These are phyloP conservation scores for Drosophila birchii DNA, from an alignment of 2,888 invertebrate genomes.

Conservation along the genomic window DNA sequence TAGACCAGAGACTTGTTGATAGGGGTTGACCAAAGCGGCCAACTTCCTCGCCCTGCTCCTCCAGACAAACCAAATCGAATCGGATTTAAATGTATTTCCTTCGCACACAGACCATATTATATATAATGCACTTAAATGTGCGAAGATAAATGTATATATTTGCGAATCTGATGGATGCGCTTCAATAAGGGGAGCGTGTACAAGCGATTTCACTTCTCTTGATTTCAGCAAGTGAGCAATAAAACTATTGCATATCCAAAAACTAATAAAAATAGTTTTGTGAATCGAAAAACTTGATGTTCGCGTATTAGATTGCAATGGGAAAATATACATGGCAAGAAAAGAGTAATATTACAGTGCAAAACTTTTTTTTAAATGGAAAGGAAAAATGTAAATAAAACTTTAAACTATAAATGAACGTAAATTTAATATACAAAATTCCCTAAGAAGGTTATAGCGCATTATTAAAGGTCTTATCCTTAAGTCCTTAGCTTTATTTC, in stretches of 20 bases:
- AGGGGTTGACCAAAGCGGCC: conserved; percentile 60
- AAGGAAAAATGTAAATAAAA: not conserved
- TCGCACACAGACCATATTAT: conserved; percentile 26
- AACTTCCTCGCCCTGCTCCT: conserved; percentile 8
- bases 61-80: conserved; percentile 62
- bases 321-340: conserved; percentile 3
- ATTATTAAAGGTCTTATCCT: not conserved
- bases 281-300: conserved; percentile 64
- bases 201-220: conserved; percentile 66
- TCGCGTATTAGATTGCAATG: not conserved
- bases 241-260: conserved; percentile 31
- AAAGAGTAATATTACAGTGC: not conserved
- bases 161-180: conserved; percentile 58
- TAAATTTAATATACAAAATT: not conserved
- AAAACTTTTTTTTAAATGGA: no score
- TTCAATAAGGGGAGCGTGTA: conserved; percentile 51
- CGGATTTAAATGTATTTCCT: conserved; percentile 65
- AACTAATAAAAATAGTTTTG: conserved; percentile 60
- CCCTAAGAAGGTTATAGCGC: not conserved
- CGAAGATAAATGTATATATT: conserved; percentile 1
- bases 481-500: not conserved
- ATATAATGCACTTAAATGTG: conserved; percentile 66
- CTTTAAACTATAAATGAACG: not conserved
- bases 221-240: conserved; percentile 45
- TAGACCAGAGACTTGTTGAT: conserved; percentile 71